phyloP scores from a whole-genome alignment of 2,797 vertebrate genomes.

The Sebastes oblongus region DNA sequence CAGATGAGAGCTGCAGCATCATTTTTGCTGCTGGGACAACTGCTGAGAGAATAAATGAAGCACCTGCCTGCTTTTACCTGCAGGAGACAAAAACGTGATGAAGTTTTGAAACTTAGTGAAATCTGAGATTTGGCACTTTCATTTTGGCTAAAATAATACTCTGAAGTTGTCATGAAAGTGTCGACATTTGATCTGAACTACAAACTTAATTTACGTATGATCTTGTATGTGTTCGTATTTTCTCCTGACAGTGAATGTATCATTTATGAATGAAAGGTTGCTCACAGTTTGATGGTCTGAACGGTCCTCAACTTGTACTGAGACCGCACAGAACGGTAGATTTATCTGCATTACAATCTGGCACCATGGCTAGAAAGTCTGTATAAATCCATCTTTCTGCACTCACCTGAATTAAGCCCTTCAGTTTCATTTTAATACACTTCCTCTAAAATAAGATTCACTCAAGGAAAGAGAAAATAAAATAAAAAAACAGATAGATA shows the following conservation, averaged over 20 bases:
- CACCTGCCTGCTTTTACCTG: neutral
- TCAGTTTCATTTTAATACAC: neutral
- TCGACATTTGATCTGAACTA: neutral
- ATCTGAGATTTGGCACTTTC: neutral
- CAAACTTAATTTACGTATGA: neutral
- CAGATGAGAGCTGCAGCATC: neutral
- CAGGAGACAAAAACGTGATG: neutral
- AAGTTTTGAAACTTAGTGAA: neutral
- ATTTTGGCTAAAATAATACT: neutral
- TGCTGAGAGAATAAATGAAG: slow-evolving; percentile 10
- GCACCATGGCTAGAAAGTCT: neutral
- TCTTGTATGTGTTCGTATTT: neutral
- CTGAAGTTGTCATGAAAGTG: neutral
- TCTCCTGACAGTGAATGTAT: neutral
- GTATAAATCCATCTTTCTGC: neutral
- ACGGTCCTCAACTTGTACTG: neutral
- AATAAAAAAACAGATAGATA: neutral
- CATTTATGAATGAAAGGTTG: neutral
- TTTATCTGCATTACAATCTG: neutral
- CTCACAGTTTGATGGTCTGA: neutral
- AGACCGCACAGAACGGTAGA: neutral
- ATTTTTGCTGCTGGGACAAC: neutral
- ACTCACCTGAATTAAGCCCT: neutral
- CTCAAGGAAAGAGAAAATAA: neutral
- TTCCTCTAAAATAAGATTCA: neutral